Conservation (phyloP, 2,888 invertebrate genomes). For the Macaria notata region DNA sequence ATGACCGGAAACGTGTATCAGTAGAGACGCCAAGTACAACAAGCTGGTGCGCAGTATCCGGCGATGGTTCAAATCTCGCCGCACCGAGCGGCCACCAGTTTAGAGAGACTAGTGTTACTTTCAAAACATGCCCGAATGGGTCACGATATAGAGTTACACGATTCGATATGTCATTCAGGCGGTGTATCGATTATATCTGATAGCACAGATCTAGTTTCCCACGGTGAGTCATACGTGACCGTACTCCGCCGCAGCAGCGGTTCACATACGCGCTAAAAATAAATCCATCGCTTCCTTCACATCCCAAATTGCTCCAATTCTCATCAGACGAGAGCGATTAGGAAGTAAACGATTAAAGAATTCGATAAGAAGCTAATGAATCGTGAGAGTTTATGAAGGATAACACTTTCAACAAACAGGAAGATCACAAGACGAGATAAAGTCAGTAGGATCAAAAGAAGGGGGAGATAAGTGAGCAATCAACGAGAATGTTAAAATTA, state of each 20-base stretch:
- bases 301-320: conserved; percentile 33
- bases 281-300: conserved; percentile 27
- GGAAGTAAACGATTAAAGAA: conserved; percentile 33
- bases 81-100: conserved; percentile 12
- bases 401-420: conserved; percentile 28
- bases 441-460: conserved; percentile 20
- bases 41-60: conserved; percentile 53
- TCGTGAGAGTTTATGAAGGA: conserved; percentile 24
- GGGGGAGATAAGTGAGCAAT: conserved; percentile 27
- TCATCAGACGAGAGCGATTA: conserved; percentile 21
- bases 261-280: conserved; percentile 31
- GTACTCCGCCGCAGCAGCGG: conserved; percentile 27
- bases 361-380: conserved; percentile 26
- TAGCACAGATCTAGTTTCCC: conserved; percentile 49
- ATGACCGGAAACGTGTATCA: conserved; percentile 53
- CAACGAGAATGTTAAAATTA: conserved; percentile 22
- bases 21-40: conserved; percentile 46
- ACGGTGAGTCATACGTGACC: conserved; percentile 46
- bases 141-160: conserved; percentile 50
- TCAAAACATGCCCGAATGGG: conserved; percentile 47
- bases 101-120: conserved; percentile 37
- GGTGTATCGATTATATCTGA: conserved; percentile 50
- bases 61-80: conserved; percentile 31
- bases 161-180: conserved; percentile 54
- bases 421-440: conserved; percentile 25